Evolutionary conservation across 2,888 invertebrate species (phyloP).

Genomic region (Tetrapedia diversipes): DNA sequence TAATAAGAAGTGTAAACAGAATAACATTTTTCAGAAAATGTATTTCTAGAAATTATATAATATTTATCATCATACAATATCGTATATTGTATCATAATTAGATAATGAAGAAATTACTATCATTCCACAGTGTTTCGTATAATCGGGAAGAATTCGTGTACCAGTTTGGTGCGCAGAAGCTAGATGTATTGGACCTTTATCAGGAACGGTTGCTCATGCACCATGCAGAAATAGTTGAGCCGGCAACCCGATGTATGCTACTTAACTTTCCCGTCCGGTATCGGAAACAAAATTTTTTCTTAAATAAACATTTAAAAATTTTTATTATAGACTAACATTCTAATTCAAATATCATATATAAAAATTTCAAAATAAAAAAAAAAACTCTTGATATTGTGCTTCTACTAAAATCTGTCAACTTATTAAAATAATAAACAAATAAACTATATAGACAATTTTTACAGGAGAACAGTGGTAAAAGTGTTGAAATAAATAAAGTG

Average conservation of each 20-base stretch:
- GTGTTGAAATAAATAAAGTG: background rate
- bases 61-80: background rate
- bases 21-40: background rate
- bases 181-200: constrained; percentile 70
- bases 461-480: background rate
- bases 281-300: background rate
- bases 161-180: constrained; percentile 72
- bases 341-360: background rate
- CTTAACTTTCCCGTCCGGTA: constrained; percentile 19
- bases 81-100: background rate
- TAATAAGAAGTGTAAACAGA: background rate
- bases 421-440: background rate
- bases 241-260: constrained; percentile 57
- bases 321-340: background rate
- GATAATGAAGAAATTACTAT: background rate
- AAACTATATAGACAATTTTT: background rate
- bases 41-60: background rate
- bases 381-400: background rate
- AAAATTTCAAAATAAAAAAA: background rate
- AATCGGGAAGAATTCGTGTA: constrained; percentile 43
- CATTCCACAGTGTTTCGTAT: constrained; percentile 10
- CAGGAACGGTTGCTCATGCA: constrained; percentile 64
- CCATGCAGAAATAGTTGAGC: constrained; percentile 72
- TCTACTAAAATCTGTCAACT: background rate
- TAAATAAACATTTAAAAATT: background rate